A percentile compares a stretch with the other conserved stretches of the same genome.
Evolutionary conservation across 2,113 vertebrate genomes (phyloP).

Genomic region (Suncus etruscus): DNA sequence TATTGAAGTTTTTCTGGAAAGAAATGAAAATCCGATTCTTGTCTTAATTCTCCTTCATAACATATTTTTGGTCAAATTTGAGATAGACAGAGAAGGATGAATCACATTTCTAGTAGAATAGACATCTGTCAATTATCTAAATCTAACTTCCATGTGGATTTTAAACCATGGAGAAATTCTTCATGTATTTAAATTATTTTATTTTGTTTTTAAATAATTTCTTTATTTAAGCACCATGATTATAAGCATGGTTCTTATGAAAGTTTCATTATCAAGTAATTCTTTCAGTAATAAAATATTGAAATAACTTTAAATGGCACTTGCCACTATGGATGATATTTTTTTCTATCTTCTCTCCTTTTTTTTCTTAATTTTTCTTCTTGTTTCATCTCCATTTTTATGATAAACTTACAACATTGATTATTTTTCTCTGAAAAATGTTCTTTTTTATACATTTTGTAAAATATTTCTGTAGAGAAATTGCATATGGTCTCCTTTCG

Average conservation of each 20-base stretch:
- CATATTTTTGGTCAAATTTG: conserved; percentile 45
- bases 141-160: background rate
- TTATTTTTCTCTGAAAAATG: conserved; percentile 22
- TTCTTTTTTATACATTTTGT: conserved; percentile 54
- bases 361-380: too few relatives aligned
- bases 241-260: too few relatives aligned
- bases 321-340: background rate
- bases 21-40: conserved; percentile 33
- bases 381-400: background rate
- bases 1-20: conserved; percentile 45
- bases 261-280: background rate
- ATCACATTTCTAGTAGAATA: conserved; percentile 40
- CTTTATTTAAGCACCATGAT: too few relatives aligned
- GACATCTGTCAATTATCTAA: conserved; percentile 25
- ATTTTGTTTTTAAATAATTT: too few relatives aligned
- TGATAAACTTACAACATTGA: conserved; percentile 8
- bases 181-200: background rate
- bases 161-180: conserved; percentile 4
- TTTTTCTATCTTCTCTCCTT: background rate
- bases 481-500: conserved; percentile 45
- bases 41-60: conserved; percentile 51
- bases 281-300: conserved; percentile 7
- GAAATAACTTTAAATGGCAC: conserved; percentile 14
- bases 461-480: conserved; percentile 59
- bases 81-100: background rate